Base-by-base conservation (phyloP, 2,888 invertebrate species). In the Aspidiotus rigidus region DNA sequence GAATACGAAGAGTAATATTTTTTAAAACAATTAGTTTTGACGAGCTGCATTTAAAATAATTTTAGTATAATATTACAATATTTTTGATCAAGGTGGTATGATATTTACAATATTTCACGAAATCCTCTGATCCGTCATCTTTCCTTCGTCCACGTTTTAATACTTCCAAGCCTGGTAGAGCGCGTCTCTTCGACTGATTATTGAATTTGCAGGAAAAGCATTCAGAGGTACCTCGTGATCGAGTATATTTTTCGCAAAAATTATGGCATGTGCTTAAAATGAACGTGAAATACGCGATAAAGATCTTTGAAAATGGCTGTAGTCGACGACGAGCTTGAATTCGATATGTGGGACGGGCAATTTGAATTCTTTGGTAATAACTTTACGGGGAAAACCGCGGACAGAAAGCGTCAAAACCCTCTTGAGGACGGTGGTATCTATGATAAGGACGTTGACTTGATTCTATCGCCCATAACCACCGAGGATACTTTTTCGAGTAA, bases 311-410 rank as follows among this genome's bases (percentile, higher is more conserved):
- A 69, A 44, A 73, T 73, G 73, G 72, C 70, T 56, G 69, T 69
- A 41, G 70, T 69, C 17, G 74, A 73, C 54, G 74, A 73, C 42
- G 73, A 72, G 49, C 63, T 69, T 17, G 69, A 69, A 28, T 89
- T 88, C 78, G 90, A 91, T 77, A 86, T 90, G 85, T 91, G 90
- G 90, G 89, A 90, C 78, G 90, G 90, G 71, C 90, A 90, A 80
- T 91, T 91, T 76, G 88, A 90, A 79, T 89, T 90, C 79, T 84
- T 89, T 39, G 72, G 72, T 28, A 69, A 72, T 62, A 70, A 63
- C 40, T 72, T 69, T 57, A 55, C 53, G 13, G 44, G 15, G 2
- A n/a, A 17, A 10, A 9, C 63, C 2, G 53, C 49, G 13, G 49
- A 17, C 16, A 15, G 16, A 2, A 42, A 53, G 28, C 41, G 7